Conservation (phyloP, 2,797 vertebrate genomes). For the Protosalanx chinensis region DNA sequence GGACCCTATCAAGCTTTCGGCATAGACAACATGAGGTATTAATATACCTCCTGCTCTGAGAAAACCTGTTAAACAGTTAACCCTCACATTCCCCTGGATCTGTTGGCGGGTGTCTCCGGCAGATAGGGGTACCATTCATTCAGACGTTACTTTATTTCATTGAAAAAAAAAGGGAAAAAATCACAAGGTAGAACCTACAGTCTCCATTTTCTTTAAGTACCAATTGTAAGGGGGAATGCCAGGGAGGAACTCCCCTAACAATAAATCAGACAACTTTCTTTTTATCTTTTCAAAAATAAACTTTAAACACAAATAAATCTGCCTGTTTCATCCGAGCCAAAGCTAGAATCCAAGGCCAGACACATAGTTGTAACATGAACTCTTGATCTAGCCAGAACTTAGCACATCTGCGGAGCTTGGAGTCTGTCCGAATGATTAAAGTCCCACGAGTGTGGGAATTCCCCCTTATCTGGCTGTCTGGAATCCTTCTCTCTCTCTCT, state of each 20-base stretch:
- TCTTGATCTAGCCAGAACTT: not conserved
- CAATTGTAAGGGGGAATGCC: not conserved
- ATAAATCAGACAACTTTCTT: slow-evolving; percentile 8
- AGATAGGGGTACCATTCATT: not conserved
- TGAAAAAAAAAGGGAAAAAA: not conserved
- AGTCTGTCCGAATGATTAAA: slow-evolving; percentile 11
- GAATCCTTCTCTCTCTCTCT: not conserved
- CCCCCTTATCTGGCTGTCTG: slow-evolving; percentile 9
- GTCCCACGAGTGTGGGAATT: slow-evolving; percentile 9
- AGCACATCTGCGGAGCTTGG: not conserved
- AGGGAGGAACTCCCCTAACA: slow-evolving; percentile 1
- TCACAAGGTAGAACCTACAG: not conserved
- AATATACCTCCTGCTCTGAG: too few relatives aligned
- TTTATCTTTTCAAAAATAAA: slow-evolving; percentile 2
- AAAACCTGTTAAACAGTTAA: too few relatives aligned
- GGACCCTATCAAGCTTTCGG: too few relatives aligned
- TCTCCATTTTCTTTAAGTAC: not conserved
- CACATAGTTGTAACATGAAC: not conserved
- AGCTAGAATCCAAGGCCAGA: not conserved
- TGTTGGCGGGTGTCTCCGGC: not conserved
- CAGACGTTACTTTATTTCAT: not conserved
- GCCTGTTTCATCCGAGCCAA: not conserved
- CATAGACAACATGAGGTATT: too few relatives aligned
- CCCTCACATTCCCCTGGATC: too few relatives aligned
- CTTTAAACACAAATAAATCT: slow-evolving; percentile 6